phyloP scores from a whole-genome alignment of 2,888 invertebrate species.

The Halictus ligatus region DNA sequence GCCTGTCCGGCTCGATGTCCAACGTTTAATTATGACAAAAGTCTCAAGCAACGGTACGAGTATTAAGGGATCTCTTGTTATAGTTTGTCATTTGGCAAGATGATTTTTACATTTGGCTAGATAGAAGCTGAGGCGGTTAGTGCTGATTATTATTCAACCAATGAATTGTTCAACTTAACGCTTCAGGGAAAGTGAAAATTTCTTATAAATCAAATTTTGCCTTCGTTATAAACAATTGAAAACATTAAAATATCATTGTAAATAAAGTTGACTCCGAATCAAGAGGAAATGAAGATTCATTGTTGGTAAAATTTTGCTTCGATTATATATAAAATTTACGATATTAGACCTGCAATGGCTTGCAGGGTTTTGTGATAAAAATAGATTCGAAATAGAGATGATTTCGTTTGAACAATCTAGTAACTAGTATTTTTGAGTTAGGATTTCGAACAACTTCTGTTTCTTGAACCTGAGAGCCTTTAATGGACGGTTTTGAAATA shows the following conservation, averaged over 20 bases:
- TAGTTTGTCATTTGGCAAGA: neutral
- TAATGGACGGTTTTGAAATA: neutral
- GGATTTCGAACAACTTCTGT: neutral
- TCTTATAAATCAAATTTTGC: too few relatives aligned
- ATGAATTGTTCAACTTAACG: neutral
- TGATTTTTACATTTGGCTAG: too few relatives aligned
- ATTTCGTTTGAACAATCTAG: neutral
- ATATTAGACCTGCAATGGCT: neutral
- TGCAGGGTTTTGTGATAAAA: neutral
- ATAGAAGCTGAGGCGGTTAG: neutral
- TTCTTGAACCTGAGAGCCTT: neutral
- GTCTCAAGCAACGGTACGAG: neutral
- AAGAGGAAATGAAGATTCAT: neutral
- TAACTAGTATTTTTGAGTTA: neutral
- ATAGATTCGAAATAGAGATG: neutral
- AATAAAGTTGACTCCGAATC: neutral
- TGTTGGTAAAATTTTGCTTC: neutral
- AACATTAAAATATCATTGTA: neutral
- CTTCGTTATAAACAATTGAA: too few relatives aligned
- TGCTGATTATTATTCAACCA: neutral
- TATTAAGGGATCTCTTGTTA: conserved; percentile 5
- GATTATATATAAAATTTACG: too few relatives aligned
- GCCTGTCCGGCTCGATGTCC: neutral
- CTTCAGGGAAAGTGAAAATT: too few relatives aligned
- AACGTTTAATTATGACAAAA: neutral